These are phyloP conservation scores for Bolborhynchus lineola DNA, from an alignment of 2,113 vertebrate genomes.

Conservation along the genomic window DNA sequence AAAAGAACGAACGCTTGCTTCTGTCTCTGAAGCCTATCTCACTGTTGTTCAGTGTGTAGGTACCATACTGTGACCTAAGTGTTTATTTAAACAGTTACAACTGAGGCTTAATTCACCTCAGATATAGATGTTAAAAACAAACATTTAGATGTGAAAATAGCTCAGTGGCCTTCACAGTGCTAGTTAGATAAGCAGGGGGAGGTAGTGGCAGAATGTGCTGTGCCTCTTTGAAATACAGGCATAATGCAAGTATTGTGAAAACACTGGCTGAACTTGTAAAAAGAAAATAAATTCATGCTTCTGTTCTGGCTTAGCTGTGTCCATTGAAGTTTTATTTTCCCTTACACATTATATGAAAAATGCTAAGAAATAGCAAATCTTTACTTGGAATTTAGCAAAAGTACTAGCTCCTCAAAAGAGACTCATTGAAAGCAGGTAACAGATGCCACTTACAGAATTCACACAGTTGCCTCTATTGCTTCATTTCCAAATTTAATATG, in stretches of 20 bases:
- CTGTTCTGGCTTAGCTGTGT: neutral
- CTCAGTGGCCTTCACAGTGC: neutral
- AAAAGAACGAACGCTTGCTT: neutral
- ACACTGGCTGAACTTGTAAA: neutral
- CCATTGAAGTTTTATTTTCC: neutral
- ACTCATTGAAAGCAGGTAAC: neutral
- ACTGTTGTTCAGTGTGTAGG: neutral
- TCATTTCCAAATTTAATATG: neutral
- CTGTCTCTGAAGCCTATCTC: neutral
- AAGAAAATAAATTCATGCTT: neutral
- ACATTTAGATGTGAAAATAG: slow-evolving; percentile 8
- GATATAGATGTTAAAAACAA: neutral
- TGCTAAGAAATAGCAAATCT: neutral
- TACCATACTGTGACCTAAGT: neutral
- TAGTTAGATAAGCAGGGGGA: neutral
- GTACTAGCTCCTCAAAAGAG: neutral
- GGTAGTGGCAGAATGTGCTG: neutral
- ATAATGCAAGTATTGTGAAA: neutral
- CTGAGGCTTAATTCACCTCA: neutral
- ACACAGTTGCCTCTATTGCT: neutral
- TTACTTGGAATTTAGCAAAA: neutral
- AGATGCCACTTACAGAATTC: neutral
- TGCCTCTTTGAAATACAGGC: neutral
- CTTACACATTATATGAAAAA: neutral
- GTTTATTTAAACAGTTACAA: neutral